Percentiles rank a stretch among this genome's conserved stretches.
phyloP scores from a whole-genome alignment of 2,888 invertebrate species.

The Enchytraeus crypticus region DNA sequence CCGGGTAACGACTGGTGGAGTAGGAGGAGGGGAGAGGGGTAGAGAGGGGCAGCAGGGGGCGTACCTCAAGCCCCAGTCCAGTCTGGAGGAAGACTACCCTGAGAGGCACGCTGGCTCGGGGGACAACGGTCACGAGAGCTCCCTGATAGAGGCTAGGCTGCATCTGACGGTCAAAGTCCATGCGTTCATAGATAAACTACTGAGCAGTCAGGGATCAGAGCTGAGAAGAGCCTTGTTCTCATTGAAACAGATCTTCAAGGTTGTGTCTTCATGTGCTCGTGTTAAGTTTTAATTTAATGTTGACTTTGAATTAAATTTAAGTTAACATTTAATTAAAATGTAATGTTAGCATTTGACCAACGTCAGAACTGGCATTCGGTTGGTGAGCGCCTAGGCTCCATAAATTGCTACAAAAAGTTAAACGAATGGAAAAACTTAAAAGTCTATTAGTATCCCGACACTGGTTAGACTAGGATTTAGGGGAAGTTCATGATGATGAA shows the following conservation, averaged over 20 bases:
- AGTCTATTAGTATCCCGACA: too few species aligned
- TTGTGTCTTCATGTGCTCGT: conserved; percentile 43
- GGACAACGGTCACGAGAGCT: background rate
- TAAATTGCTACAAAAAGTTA: too few species aligned
- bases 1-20: background rate
- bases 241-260: conserved; percentile 95
- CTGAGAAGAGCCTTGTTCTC: conserved; percentile 87
- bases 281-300: too few species aligned
- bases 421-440: too few species aligned
- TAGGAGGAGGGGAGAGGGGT: background rate
- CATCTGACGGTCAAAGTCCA: conserved; percentile 9
- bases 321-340: too few species aligned
- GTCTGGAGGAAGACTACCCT: background rate
- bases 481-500: too few species aligned
- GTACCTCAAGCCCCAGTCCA: conserved; percentile 7
- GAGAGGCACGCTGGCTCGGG: background rate
- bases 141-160: background rate
- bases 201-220: conserved; percentile 20
- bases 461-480: too few species aligned
- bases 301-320: too few species aligned
- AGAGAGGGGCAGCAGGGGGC: background rate
- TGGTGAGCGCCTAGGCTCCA: too few species aligned
- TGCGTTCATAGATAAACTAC: conserved; percentile 10
- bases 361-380: too few species aligned
- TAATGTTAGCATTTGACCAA: too few species aligned